A percentile compares a stretch with the other conserved stretches of the same genome.
Conservation (phyloP, 1,140 invertebrate species). For the Eriosoma lanigerum region DNA sequence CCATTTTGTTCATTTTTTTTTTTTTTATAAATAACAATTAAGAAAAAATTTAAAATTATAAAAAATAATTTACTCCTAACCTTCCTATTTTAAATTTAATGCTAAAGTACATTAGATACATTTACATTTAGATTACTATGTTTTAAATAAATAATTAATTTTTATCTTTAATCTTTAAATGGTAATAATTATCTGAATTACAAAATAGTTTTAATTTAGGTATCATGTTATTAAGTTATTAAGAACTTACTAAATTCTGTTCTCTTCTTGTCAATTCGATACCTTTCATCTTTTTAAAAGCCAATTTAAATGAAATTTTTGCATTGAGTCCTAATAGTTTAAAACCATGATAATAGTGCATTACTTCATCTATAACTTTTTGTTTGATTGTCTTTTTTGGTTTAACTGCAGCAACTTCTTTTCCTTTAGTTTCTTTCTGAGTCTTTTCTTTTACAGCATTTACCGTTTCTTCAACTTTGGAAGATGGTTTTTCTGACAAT, state of each 20-base stretch:
- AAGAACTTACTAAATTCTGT: slow-evolving; percentile 73
- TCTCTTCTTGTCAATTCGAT: slow-evolving; percentile 85
- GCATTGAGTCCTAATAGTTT: slow-evolving; percentile 89
- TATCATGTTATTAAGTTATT: too few relatives aligned
- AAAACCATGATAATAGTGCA: slow-evolving; percentile 98
- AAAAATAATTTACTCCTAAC: too few relatives aligned
- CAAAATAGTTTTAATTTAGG: too few relatives aligned
- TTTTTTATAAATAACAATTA: too few relatives aligned
- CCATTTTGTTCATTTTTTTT: too few relatives aligned
- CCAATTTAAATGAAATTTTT: slow-evolving; percentile 77
- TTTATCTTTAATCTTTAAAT: too few relatives aligned
- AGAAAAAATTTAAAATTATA: too few relatives aligned
- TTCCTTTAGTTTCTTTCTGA: slow-evolving; percentile 60
- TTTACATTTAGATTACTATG: too few relatives aligned
- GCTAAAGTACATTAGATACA: too few relatives aligned
- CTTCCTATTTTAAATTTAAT: too few relatives aligned
- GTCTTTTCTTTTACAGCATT: slow-evolving; percentile 76
- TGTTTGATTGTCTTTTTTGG: slow-evolving; percentile 71
- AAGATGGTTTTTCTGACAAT: slow-evolving; percentile 67
- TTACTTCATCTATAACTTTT: slow-evolving; percentile 77
- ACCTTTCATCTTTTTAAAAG: slow-evolving; percentile 82
- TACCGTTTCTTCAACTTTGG: slow-evolving; percentile 87
- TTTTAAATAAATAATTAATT: too few relatives aligned
- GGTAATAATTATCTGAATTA: too few relatives aligned
- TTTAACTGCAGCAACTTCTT: slow-evolving; percentile 59